Percentiles rank a stretch among this genome's conserved stretches.
These are phyloP conservation scores for Protonemura montana DNA, from an alignment of 2,888 invertebrate genomes.

Conservation along the genomic window DNA sequence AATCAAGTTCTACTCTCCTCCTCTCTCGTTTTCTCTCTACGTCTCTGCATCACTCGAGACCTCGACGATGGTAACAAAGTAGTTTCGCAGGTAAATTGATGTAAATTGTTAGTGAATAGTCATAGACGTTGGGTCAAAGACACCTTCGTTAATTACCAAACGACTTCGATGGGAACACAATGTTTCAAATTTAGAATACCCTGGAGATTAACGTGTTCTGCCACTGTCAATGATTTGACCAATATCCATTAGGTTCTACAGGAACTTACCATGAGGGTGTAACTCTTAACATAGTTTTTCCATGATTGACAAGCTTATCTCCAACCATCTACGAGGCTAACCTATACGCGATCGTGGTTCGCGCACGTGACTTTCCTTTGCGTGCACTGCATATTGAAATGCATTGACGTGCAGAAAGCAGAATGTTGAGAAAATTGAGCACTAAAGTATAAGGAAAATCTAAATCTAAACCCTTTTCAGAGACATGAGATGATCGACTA, in stretches of 20 bases:
- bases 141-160: too few relatives aligned
- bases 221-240: too few relatives aligned
- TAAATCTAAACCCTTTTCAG: background rate
- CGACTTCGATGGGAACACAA: too few relatives aligned
- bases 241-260: too few relatives aligned
- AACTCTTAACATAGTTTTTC: background rate
- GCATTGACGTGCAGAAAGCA: slow-evolving; percentile 9
- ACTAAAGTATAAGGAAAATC: slow-evolving; percentile 23
- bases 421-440: slow-evolving; percentile 18
- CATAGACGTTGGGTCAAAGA: background rate
- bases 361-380: background rate
- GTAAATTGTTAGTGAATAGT: background rate
- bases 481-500: slow-evolving; percentile 7
- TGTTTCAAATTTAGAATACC: too few relatives aligned
- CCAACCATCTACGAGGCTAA: background rate
- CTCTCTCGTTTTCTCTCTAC: background rate
- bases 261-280: too few relatives aligned
- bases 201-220: too few relatives aligned
- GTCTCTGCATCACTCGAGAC: background rate
- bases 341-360: background rate
- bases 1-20: background rate
- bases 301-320: background rate
- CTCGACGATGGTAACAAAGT: background rate
- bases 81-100: background rate
- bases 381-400: slow-evolving; percentile 7